Evolutionary conservation across 2,113 vertebrate genomes (phyloP), one percentile per base, ranked within the genome.

Genomic region (Opisthocomus hoazin): DNA sequence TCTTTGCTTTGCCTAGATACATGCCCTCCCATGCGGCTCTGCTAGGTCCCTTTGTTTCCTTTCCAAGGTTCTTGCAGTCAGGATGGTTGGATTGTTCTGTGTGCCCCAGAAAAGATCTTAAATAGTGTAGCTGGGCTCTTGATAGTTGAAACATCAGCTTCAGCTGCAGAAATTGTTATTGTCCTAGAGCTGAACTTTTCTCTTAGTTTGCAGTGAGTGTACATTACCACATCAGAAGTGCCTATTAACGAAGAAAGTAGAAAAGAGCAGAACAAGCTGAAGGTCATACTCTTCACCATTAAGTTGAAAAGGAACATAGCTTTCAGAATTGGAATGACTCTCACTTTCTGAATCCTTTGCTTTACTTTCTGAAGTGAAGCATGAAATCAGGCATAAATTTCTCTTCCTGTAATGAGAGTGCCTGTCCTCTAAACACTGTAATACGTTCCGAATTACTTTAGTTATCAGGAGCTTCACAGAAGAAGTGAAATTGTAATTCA

Each of bases 351-450:
- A 79, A 91, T 82, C 30, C 53, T 94, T 84, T 34, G 30, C 70
- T 87, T 95, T 56, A 16, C 63, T 81, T 89, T 89, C 80, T 87
- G 60, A 96, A 94, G 74, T 60, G 61, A 93, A 41, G 70, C 86
- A 60, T 91, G 73, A 95, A 91, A 87, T 93, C 24, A n/a, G 56
- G 75, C 75, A 48, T 93, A 53, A 84, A 73, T 89, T 86, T 94
- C 34, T 74, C 39, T 50, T 86, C 68, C 71, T 89, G 68, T 94
- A 92, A 70, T 63, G 84, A 91, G 64, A 83, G 20, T 64, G 45
- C 48, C 86, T 95, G 37, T 93, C 80, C 68, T 91, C 64, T 86
- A 69, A 89, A 48, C 66, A 29, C 68, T 82, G 48, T 81, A 84
- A 11, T 81, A 50, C 39, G 68, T 81, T 90, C 54, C 1, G 0